Base-by-base conservation (phyloP, 2,113 vertebrate species). In the Murina feae region DNA sequence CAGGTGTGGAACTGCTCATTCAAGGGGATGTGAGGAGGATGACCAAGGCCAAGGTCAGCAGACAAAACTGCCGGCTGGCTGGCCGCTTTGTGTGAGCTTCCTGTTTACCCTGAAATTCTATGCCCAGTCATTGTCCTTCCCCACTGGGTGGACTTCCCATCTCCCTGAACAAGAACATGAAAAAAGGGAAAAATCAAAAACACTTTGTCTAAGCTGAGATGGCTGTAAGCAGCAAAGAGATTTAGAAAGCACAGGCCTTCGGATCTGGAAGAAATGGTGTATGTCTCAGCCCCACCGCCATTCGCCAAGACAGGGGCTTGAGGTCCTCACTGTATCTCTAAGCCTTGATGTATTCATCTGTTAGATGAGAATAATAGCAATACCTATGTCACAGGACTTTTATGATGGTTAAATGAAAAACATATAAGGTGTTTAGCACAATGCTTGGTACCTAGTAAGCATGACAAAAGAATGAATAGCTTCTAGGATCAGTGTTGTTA, bases 21-120 rank as follows among this genome's bases (percentile, higher is more conserved):
- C 39, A 47, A 35, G 86, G 89, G 91, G 11, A 75, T 86, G 44
- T 88, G n/a, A 53, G 51, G 51, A 96, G 83, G 75, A 94, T 75
- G 69, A 71, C 63, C 71, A 74, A 91, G 91, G 71, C 89, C 69
- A 93, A 94, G 91, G 95, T 95, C 93, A 96, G 58, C 89, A 94
- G 75, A 71, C 75, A 84, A 84, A 96, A 89, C 94, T 55, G 35
- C 74, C 10, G 8, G 49, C 71, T 30, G 44, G 11, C 86, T 88
- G 63, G 58, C 47, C 63, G 51, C 71, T 91, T 63, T 89, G 78
- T 89, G 69, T 25, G 68, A 94, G 63, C 58, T 94, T 97, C 93
- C 93, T 95, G 94, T 94, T 97, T 94, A 93, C 72, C 63, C 42
- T 30, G 49, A 72, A 93, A 53, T 25, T 75, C 86, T 79, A 3